phyloP scores from a whole-genome alignment of 2,888 invertebrate genomes.

The Lepidocyrtinus sp. region DNA sequence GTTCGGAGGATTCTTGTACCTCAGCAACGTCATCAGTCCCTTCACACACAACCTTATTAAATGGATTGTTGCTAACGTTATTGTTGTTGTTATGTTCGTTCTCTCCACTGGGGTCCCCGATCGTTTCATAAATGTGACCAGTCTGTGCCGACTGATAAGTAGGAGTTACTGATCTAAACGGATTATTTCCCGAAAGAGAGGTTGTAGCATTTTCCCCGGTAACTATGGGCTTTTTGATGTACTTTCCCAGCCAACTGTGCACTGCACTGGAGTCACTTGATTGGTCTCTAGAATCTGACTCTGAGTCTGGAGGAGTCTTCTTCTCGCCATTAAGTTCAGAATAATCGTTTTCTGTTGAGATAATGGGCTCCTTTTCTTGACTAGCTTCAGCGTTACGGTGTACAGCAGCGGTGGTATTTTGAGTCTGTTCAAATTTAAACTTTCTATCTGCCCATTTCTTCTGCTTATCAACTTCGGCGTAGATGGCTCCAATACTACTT shows the following conservation, averaged over 20 bases:
- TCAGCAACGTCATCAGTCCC: conserved; percentile 9
- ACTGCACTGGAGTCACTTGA: conserved; percentile 24
- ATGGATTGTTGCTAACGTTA: conserved; percentile 22
- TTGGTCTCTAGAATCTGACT: conserved; percentile 10
- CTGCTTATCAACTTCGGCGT: conserved; percentile 67
- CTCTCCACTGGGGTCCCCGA: conserved; percentile 16
- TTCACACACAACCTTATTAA: background rate
- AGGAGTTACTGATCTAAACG: conserved; percentile 21
- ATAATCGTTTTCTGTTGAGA: background rate
- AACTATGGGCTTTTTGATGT: conserved; percentile 3
- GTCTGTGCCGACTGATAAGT: conserved; percentile 26
- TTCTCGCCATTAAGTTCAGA: background rate
- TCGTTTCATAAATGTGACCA: conserved; percentile 35
- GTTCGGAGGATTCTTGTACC: conserved; percentile 19
- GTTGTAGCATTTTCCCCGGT: background rate
- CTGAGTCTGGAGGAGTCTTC: background rate
- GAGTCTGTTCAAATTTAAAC: conserved; percentile 40
- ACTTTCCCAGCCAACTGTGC: conserved; percentile 51
- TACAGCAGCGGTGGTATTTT: too few relatives aligned
- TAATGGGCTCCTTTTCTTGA: background rate
- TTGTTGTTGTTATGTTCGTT: background rate
- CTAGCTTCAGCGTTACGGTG: background rate
- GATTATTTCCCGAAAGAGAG: conserved; percentile 4
- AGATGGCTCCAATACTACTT: conserved; percentile 46
- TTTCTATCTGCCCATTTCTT: conserved; percentile 68